These are phyloP conservation scores for Peromyscus polionotus DNA, from an alignment of 2,113 vertebrate genomes.

Conservation along the genomic window DNA sequence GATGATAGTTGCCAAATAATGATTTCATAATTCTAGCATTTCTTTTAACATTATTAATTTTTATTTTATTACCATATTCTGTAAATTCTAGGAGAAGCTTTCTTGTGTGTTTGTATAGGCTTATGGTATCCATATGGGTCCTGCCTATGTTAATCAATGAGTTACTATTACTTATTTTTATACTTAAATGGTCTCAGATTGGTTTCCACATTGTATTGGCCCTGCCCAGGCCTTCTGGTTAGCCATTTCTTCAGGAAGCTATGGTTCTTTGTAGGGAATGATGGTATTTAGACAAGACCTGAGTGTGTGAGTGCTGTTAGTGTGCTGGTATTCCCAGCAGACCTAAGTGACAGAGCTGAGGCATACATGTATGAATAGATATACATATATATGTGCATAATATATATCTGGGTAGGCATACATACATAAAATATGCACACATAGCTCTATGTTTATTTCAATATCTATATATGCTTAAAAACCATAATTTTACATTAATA, in stretches of 20 bases:
- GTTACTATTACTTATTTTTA: slow-evolving; percentile 12
- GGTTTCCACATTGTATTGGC: background rate
- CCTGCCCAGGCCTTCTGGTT: background rate
- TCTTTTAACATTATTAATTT: slow-evolving; percentile 11
- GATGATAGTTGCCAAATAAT: background rate
- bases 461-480: background rate
- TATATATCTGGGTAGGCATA: background rate
- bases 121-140: background rate
- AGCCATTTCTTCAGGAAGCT: background rate
- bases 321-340: background rate
- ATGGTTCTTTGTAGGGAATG: background rate
- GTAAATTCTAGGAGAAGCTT: background rate
- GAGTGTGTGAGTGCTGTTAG: background rate
- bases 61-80: background rate
- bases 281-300: slow-evolving; percentile 23
- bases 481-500: background rate
- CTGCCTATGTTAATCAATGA: background rate
- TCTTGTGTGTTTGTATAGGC: background rate
- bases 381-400: background rate
- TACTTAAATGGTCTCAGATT: background rate
- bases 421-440: background rate
- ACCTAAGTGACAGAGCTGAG: background rate
- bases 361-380: background rate
- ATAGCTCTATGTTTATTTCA: background rate
- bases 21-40: background rate